Evolutionary conservation across 2,888 invertebrate species (phyloP), one percentile per base, ranked within the genome.

Genomic region (Amiota mariae): DNA sequence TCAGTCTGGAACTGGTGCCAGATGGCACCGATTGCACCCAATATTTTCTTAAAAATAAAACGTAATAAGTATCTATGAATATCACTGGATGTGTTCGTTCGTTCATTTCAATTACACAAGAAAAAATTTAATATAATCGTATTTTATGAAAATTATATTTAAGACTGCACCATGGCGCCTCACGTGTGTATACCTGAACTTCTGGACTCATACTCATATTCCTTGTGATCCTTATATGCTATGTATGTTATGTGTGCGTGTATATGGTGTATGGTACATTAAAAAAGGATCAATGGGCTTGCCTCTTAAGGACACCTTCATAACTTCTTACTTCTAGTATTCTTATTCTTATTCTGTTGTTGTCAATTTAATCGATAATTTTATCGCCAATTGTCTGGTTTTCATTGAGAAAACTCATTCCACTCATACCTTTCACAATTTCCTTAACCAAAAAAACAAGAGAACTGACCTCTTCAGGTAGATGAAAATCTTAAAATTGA

Each of bases 311-410:
- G 67, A n/a, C 54, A 56, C 24, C 49, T 72, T 74, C 73, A 76
- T 75, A 74, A 72, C 73, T 73, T 66, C 70, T 51, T 56, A 47
- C 59, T 56, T 8, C n/a, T 56, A 15, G 8, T 72, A 59, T 12
- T 56, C 54, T 47, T 72, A 59, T 12, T 56, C 54, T 47, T 24
- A 15, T 51, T 12, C n/a, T 12, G 15, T 15, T 59, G 59, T 64
- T 63, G 75, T 73, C 72, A 70, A 75, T 68, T 74, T 74, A 77
- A 75, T 78, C 77, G 80, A 81, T 81, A 79, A 76, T 80, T 80
- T 85, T 82, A 87, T 87, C 87, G 87, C 87, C 87, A 86, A 87
- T 84, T 87, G 80, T 77, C 79, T 77, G 78, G 67, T 68, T 77
- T 66, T 66, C 66, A 66, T 66, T 66, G 66, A 66, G 18, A 48